These are phyloP conservation scores for Neosilurus mollespiculum DNA, from an alignment of 2,797 vertebrate genomes.

Conservation along the genomic window DNA sequence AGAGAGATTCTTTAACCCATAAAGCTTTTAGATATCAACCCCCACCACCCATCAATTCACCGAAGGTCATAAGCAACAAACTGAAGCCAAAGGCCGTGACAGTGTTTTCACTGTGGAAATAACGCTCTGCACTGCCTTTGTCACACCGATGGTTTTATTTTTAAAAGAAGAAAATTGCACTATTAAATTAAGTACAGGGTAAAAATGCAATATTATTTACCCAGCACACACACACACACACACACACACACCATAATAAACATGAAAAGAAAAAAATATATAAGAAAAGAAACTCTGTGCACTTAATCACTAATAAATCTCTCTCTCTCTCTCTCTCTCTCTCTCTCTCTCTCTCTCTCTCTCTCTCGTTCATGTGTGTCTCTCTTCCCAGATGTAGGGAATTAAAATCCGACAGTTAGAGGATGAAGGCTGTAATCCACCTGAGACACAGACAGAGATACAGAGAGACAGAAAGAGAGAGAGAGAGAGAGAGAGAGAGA, in stretches of 20 bases:
- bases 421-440: constrained; percentile 75
- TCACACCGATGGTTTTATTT: not conserved
- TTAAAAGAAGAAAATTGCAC: not conserved
- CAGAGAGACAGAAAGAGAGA: constrained; percentile 13
- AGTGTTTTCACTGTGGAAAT: not conserved
- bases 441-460: constrained; percentile 50
- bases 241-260: not conserved
- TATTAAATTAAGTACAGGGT: not conserved
- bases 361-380: not conserved
- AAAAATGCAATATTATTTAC: not conserved
- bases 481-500: constrained; percentile 6
- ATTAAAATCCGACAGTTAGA: constrained; percentile 76
- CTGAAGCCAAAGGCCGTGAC: constrained; percentile 18
- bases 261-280: not conserved
- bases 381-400: constrained; percentile 48
- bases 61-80: constrained; percentile 35
- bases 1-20: constrained; percentile 44
- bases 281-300: not conserved
- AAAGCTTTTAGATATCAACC: constrained; percentile 43
- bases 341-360: not conserved
- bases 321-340: not conserved
- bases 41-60: constrained; percentile 20
- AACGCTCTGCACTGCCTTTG: not conserved
- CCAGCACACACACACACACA: too few species aligned
- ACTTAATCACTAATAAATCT: not conserved